A percentile compares a stretch with the other conserved stretches of the same genome.
Conservation (phyloP, 1,140 invertebrate genomes). For the Bombus waltoni region DNA sequence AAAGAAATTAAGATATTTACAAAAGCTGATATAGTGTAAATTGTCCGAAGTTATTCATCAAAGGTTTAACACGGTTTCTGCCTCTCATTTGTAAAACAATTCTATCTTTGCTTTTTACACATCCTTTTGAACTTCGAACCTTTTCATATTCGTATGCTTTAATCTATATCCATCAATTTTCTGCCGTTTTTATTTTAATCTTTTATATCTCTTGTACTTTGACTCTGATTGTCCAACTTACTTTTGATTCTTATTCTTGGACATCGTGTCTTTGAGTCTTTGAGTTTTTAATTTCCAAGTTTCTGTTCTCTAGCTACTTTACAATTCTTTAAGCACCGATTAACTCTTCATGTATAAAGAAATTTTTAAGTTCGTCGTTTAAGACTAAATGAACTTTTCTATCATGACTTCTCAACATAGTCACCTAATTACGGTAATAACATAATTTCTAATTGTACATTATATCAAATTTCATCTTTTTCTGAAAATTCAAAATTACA, state of each 20-base stretch:
- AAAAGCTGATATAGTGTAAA: background rate
- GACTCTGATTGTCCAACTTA: background rate
- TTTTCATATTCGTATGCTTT: background rate
- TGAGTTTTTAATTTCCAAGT: background rate
- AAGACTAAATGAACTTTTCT: background rate
- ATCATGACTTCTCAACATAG: background rate
- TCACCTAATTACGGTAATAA: too few species aligned
- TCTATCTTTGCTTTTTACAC: background rate
- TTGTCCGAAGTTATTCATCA: background rate
- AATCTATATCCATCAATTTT: background rate
- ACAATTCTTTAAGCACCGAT: too few species aligned
- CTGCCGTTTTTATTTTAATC: background rate
- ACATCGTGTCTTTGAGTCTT: background rate
- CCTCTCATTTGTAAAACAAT: background rate
- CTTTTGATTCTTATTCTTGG: background rate
- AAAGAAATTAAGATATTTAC: too few species aligned
- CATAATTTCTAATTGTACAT: background rate
- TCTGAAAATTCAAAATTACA: background rate
- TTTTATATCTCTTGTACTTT: background rate
- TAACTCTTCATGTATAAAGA: background rate
- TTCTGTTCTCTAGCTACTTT: background rate
- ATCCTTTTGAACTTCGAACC: background rate
- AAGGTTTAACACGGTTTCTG: background rate
- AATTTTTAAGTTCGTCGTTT: background rate
- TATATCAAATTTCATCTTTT: background rate